Evolutionary conservation across 2,888 invertebrate genomes (phyloP).

Genomic region (Neoitamus cyanurus): DNA sequence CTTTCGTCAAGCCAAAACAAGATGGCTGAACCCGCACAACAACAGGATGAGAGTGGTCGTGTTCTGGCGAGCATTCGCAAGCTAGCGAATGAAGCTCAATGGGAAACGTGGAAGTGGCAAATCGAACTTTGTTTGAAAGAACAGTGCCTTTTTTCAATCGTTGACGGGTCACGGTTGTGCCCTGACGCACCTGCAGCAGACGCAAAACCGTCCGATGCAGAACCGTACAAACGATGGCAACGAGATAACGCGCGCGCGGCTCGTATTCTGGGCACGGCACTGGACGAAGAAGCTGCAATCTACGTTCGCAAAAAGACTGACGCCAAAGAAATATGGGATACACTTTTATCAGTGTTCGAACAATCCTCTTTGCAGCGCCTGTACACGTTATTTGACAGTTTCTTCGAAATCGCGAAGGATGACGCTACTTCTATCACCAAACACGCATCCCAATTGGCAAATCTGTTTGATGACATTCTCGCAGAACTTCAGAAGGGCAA

Average conservation of each 20-base stretch:
- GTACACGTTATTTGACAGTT: conserved; percentile 10
- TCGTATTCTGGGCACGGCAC: not conserved
- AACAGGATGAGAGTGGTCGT: not conserved
- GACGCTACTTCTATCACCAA: not conserved
- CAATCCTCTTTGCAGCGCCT: not conserved
- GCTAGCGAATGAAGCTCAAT: not conserved
- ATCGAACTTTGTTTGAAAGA: conserved; percentile 8
- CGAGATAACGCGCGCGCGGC: not conserved
- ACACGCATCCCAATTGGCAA: not conserved
- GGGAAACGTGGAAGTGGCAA: conserved; percentile 13
- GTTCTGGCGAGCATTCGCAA: not conserved
- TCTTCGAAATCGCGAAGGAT: not conserved
- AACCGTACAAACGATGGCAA: not conserved
- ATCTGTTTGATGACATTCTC: not conserved
- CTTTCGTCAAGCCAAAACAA: not conserved
- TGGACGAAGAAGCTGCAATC: too few relatives aligned
- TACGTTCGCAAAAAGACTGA: not conserved
- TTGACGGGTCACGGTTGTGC: too few relatives aligned
- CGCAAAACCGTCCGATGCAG: too few relatives aligned
- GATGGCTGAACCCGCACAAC: not conserved
- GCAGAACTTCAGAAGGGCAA: not conserved
- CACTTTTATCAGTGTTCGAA: not conserved
- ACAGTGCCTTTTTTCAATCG: not conserved
- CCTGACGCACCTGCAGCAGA: not conserved
- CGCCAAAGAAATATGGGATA: conserved; percentile 2